Base-by-base conservation (phyloP, 2,888 invertebrate species). In the Torymus tubicola region DNA sequence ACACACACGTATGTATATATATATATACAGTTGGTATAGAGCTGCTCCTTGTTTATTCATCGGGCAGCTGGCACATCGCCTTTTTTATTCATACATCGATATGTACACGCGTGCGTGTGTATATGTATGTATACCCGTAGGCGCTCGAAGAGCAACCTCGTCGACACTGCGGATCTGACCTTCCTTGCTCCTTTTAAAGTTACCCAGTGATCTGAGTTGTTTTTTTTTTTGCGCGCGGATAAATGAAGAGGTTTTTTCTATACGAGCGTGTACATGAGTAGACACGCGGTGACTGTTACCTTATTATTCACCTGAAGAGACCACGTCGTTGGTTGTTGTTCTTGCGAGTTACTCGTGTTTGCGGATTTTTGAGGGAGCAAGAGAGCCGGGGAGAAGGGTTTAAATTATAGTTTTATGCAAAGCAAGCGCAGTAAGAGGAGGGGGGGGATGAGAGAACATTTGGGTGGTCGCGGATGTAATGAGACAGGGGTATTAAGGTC, bases 41-140 rank as follows among this genome's bases (percentile, higher is more conserved):
- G 24, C 69, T 70, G 24, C 69, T 70, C 50, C 61, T 80, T 81
- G 81, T 74, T 81, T 81, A 81, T 81, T 81, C 81, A 81, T 77
- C 52, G 72, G 72, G 58, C 65, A 58, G 69, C 69, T 61, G 65
- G 53, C 67, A 3, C 73, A 16, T 80, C 68, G 21, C 42, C 55
- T 74, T 78, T 81, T 78, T 81, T 78, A 70, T 65, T 73, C 65
- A 57, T 77, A n/a, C 60, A 72, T 57, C 53, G 68, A 78, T 78
- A 71, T 72, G 42, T 42, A 42, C 42, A 42, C 42, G 42, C 5
- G 42, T 8, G 60, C 50, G 52, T 16, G 16, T 42, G 42, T 42
- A 42, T 31, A 31, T 31, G 4, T 42, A 21, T 16, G 16, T 16
- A 10, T 13, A 11, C 24, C 12, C 16, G 31, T 55, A n/a, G 68